Evolutionary conservation across 2,888 invertebrate genomes (phyloP), one percentile per base, ranked within the genome.

Genomic region (Biston betularia): DNA sequence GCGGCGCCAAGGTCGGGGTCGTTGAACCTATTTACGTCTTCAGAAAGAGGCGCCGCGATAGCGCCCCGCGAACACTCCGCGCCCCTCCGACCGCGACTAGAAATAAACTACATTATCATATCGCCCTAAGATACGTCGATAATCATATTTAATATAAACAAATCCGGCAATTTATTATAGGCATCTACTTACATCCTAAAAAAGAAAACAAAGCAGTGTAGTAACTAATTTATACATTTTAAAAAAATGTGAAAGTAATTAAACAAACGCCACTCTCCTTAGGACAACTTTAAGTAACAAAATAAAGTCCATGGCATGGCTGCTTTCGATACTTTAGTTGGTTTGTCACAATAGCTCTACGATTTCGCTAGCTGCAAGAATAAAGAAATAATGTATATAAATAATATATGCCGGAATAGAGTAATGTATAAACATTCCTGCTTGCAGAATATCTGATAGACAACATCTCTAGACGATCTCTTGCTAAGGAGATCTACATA

Each of bases 1-100:
- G 78, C 86, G 82, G 80, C 86, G 83, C 76, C 92, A 92, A 92
- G 92, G 92, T 92, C 89, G 87, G 83, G 90, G 87, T 89, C 89
- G 73, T 82, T 90, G 90, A 92, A 91, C 92, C 80, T 85, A 85
- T 87, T 89, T 89, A 85, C 89, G 87, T 86, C 82, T 89, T 88
- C 80, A 81, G 84, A 79, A 79, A 79, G 81, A 81, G 81, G 82
- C 83, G 83, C 82, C 67, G 55, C 57, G 60, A 49, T 53, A 61
- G 46, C 79, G 73, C 69, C 71, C 58, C 69, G 68, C 62, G 63
- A 68, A 76, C 69, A 73, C 57, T n/a, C 57, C 50, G 65, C 65
- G 65, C 63, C 59, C 64, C 71, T 42, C 46, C 58, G 58, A 53
- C 71, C 76, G 79, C 77, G 75, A 78, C 75, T 82, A 79, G 74